Evolutionary conservation across 2,113 vertebrate species (phyloP).

Genomic region (Leucoraja erinaceus): DNA sequence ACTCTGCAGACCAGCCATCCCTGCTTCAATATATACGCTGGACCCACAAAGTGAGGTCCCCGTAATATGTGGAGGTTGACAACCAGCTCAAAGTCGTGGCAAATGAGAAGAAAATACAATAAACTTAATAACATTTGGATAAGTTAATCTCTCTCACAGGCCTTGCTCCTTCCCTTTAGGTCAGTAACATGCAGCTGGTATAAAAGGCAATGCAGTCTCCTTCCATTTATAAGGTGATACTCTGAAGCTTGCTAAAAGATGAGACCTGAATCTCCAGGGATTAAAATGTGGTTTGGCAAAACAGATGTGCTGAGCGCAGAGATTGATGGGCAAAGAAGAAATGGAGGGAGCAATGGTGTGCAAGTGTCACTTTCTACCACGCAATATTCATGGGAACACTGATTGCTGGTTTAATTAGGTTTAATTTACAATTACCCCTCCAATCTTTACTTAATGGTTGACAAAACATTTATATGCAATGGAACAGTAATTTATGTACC

Average conservation of each 20-base stretch:
- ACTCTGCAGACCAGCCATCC: constrained; percentile 33
- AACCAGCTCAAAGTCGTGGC: neutral
- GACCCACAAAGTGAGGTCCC: neutral
- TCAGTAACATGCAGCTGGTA: neutral
- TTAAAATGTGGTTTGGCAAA: constrained; percentile 5
- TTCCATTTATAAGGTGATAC: neutral
- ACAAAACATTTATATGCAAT: neutral
- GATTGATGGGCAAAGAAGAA: neutral
- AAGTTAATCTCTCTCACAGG: neutral
- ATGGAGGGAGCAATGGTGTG: neutral
- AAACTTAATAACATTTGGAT: neutral
- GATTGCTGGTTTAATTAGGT: neutral
- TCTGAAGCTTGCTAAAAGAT: neutral
- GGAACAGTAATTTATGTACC: neutral
- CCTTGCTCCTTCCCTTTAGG: neutral
- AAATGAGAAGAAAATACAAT: neutral
- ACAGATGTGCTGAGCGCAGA: neutral
- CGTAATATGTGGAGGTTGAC: neutral
- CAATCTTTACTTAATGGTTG: neutral
- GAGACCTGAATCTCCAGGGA: neutral
- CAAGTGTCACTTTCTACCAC: neutral
- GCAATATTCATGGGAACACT: neutral
- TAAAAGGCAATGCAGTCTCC: neutral
- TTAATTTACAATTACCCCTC: neutral
- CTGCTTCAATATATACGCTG: neutral